phyloP scores from a whole-genome alignment of 2,888 invertebrate genomes.

The Drosophila mettleri region DNA sequence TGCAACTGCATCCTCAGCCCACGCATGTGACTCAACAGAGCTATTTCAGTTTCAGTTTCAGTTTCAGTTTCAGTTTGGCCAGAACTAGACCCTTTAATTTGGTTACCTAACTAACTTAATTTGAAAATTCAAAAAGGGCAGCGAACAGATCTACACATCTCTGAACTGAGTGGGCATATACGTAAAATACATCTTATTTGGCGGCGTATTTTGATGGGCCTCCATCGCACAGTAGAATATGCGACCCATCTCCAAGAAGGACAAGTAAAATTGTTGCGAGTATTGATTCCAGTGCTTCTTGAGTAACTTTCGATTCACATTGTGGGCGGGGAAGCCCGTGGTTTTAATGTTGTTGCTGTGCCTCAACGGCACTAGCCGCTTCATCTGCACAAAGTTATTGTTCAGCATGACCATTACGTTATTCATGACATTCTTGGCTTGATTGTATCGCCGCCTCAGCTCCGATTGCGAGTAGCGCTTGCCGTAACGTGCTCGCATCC shows the following conservation, averaged over 20 bases:
- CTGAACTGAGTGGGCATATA: slow-evolving; percentile 76
- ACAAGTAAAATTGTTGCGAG: slow-evolving; percentile 49
- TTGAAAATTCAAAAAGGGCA: neutral
- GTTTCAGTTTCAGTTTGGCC: neutral
- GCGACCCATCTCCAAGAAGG: slow-evolving; percentile 68
- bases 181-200: slow-evolving; percentile 73
- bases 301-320: slow-evolving; percentile 6
- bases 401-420: slow-evolving; percentile 37
- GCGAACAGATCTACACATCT: slow-evolving; percentile 17
- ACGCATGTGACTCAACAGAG: neutral
- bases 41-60: neutral
- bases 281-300: slow-evolving; percentile 42
- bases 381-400: slow-evolving; percentile 12
- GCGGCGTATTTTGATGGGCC: slow-evolving; percentile 41
- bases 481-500: slow-evolving; percentile 78
- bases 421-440: slow-evolving; percentile 53
- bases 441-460: slow-evolving; percentile 28
- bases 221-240: slow-evolving; percentile 75
- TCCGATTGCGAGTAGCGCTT: slow-evolving; percentile 64
- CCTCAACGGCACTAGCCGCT: neutral
- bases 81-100: neutral
- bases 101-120: neutral
- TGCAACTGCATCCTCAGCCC: neutral
- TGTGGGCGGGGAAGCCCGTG: slow-evolving; percentile 1
- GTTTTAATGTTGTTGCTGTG: neutral